These are phyloP conservation scores for Phymastichus coffea DNA, from an alignment of 1,140 invertebrate genomes.

Conservation along the genomic window DNA sequence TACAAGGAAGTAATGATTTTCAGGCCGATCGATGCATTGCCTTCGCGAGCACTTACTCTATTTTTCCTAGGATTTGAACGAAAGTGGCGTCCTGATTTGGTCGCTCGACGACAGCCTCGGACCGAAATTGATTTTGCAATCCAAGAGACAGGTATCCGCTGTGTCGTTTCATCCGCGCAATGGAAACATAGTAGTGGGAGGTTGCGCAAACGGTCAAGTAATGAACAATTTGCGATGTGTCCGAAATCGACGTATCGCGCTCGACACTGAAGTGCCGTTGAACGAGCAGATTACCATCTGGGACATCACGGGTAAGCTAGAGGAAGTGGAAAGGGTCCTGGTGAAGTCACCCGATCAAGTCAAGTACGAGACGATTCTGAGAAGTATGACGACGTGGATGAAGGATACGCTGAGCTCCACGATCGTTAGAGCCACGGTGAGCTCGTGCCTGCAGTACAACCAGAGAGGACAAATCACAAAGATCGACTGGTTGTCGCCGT, in stretches of 20 bases:
- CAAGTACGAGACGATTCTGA: slow-evolving; percentile 62
- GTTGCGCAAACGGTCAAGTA: slow-evolving; percentile 67
- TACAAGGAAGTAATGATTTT: too few species aligned
- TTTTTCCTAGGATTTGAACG: too few species aligned
- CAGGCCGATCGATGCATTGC: too few species aligned
- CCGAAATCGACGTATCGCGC: background rate
- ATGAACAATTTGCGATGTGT: background rate
- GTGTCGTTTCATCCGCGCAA: slow-evolving; percentile 69
- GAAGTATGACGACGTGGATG: slow-evolving; percentile 67
- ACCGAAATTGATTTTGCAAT: slow-evolving; percentile 70
- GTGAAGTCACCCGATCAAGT: slow-evolving; percentile 64
- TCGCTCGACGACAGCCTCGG: slow-evolving; percentile 68
- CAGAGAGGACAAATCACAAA: slow-evolving; percentile 63
- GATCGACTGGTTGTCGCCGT: slow-evolving; percentile 67
- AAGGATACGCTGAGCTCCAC: slow-evolving; percentile 60
- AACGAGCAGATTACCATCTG: slow-evolving; percentile 63
- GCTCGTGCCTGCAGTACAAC: slow-evolving; percentile 62
- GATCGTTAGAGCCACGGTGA: slow-evolving; percentile 60
- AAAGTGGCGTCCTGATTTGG: slow-evolving; percentile 73
- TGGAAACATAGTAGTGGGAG: slow-evolving; percentile 68
- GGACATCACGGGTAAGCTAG: slow-evolving; percentile 70
- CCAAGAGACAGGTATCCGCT: slow-evolving; percentile 63
- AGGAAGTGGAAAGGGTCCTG: slow-evolving; percentile 63
- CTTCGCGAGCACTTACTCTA: too few species aligned
- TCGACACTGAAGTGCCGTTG: background rate